Conservation (phyloP, 2,113 vertebrate genomes). For the Regulus satrapa region DNA sequence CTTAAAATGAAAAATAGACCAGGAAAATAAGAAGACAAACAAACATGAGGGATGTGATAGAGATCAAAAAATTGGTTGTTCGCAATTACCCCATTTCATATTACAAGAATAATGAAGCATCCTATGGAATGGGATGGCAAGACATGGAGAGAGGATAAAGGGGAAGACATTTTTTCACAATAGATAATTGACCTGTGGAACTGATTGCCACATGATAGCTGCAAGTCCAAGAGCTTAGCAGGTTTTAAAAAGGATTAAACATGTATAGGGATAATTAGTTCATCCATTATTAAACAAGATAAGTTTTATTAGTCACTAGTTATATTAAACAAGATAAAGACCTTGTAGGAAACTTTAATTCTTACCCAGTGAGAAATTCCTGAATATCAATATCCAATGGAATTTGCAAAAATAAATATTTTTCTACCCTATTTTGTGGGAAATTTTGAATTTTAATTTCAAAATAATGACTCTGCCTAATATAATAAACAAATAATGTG, state of each 20-base stretch:
- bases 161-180: slow-evolving; percentile 52
- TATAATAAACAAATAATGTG: background rate
- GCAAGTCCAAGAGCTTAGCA: slow-evolving; percentile 57
- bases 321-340: slow-evolving; percentile 55
- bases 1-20: background rate
- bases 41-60: background rate
- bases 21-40: slow-evolving; percentile 3
- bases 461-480: background rate
- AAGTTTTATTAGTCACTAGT: slow-evolving; percentile 61
- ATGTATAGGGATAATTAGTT: slow-evolving; percentile 61
- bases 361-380: background rate
- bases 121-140: background rate
- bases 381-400: background rate
- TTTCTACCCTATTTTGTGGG: background rate
- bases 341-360: slow-evolving; percentile 24
- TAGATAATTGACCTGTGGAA: slow-evolving; percentile 60
- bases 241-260: slow-evolving; percentile 65
- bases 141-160: slow-evolving; percentile 13
- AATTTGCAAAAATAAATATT: background rate
- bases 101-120: slow-evolving; percentile 16
- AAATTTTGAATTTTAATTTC: background rate
- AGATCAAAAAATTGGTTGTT: slow-evolving; percentile 5
- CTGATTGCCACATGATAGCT: slow-evolving; percentile 52
- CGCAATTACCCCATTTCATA: background rate
- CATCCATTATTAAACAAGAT: slow-evolving; percentile 61